Conservation (phyloP, 2,113 vertebrate species). For the Lagopus leucura region DNA sequence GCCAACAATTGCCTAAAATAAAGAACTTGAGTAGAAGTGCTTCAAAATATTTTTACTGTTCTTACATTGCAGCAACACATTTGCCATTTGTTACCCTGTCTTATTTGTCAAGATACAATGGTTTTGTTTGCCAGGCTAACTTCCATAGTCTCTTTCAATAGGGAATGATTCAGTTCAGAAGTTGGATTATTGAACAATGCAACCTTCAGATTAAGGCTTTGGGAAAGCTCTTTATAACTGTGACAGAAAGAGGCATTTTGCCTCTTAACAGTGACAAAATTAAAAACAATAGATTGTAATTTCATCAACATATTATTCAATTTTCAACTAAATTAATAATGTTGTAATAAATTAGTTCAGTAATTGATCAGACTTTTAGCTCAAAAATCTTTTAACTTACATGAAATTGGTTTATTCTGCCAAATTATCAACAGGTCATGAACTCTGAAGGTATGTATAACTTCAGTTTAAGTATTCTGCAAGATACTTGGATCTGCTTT, state of each 20-base stretch:
- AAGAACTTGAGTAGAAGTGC: neutral
- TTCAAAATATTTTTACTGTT: constrained; percentile 16
- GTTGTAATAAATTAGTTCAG: no score
- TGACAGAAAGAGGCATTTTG: neutral
- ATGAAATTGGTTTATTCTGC: no score
- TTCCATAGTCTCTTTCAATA: neutral
- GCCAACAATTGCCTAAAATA: neutral
- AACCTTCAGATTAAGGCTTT: neutral
- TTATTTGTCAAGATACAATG: neutral
- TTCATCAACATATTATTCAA: no score
- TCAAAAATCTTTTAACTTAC: no score
- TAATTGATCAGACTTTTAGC: no score
- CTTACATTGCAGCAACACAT: neutral
- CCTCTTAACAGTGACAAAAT: neutral
- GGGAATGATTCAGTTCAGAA: neutral
- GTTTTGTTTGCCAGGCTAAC: neutral
- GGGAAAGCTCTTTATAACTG: neutral
- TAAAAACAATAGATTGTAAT: no score
- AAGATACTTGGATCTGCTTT: no score
- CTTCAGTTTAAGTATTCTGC: no score
- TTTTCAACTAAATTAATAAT: no score
- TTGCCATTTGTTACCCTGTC: neutral
- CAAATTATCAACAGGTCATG: no score
- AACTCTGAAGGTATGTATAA: no score
- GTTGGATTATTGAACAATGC: neutral